Percentiles rank a stretch among this genome's conserved stretches.
Evolutionary conservation across 2,888 invertebrate genomes (phyloP).

Genomic region (Leptinotarsa rubiginosa): DNA sequence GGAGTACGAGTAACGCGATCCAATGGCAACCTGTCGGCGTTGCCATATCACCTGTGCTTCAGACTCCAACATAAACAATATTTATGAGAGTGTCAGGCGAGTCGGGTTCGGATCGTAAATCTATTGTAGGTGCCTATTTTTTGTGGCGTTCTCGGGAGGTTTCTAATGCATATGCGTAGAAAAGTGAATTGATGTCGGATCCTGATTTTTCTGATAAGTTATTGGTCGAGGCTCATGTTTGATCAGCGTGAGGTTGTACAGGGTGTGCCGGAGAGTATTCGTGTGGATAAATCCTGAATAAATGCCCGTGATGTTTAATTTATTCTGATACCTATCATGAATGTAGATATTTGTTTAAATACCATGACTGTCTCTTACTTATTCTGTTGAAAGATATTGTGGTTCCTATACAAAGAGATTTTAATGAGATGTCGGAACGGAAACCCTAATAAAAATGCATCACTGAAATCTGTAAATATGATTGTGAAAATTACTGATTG

Average conservation of each 20-base stretch:
- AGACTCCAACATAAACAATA: constrained; percentile 66
- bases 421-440: background rate
- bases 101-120: constrained; percentile 66
- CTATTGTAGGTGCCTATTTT: constrained; percentile 61
- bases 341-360: background rate
- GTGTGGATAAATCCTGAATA: background rate
- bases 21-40: constrained; percentile 61
- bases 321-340: background rate
- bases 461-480: background rate
- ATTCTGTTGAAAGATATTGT: background rate
- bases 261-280: constrained; percentile 18
- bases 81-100: constrained; percentile 67
- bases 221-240: constrained; percentile 43
- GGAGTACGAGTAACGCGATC: constrained; percentile 54
- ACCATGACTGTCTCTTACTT: background rate
- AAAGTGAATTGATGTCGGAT: constrained; percentile 51
- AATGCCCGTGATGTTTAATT: background rate
- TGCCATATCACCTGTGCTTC: constrained; percentile 63
- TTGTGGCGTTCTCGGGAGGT: constrained; percentile 55
- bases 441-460: background rate
- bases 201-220: constrained; percentile 48
- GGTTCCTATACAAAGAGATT: background rate
- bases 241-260: constrained; percentile 31
- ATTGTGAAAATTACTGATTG: background rate
- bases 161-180: constrained; percentile 56